Base-by-base conservation (phyloP, 2,888 invertebrate genomes). In the Hoplodrina blanda region DNA sequence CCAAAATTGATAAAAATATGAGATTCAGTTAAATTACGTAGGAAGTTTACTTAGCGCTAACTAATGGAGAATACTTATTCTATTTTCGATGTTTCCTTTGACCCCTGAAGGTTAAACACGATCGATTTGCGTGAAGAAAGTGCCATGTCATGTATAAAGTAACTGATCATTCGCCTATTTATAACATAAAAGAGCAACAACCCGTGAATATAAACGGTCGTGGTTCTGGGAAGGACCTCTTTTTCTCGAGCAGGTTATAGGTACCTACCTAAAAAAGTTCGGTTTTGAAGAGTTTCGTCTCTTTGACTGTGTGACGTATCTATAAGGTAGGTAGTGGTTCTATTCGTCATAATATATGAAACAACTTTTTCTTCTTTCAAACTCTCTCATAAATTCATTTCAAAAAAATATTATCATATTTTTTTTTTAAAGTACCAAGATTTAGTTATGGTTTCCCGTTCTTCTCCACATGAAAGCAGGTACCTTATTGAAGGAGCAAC, bases 41-140 rank as follows among this genome's bases (percentile, higher is more conserved):
- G 59, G 25, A 62, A 52, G 52, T 52, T 57, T 41, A 53, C 17
- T 60, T 64, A 44, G 11, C 5, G 5, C 5, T 10, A 33, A 37
- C 8, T 55, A 49, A 64, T 75, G 50, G 64, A 46, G 52, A 64
- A 52, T 52, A n/a, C n/a, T n/a, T n/a, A 60, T 60, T 73, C 50
- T 78, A 75, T 78, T 78, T 73, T 33, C 25, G 25, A 2, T 25
- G 64, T 60, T 1, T 33, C 20, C 20, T 78, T 60, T 60, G 78
- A 64, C 59, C 64, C 52, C 64, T 25, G 41, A 37, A 73, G 55
- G 59, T 60, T 20, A 52, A 8, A 13, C 8, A 17, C 33, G 54
- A 78, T 49, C 46, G 64, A 60, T 76, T 41, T 50, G 19, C 7
- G 46, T 52, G 10, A 56, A 55, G 52, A 73, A 75, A 75, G 15